Evolutionary conservation across 2,888 invertebrate genomes (phyloP).

Genomic region (Agrotis puta): DNA sequence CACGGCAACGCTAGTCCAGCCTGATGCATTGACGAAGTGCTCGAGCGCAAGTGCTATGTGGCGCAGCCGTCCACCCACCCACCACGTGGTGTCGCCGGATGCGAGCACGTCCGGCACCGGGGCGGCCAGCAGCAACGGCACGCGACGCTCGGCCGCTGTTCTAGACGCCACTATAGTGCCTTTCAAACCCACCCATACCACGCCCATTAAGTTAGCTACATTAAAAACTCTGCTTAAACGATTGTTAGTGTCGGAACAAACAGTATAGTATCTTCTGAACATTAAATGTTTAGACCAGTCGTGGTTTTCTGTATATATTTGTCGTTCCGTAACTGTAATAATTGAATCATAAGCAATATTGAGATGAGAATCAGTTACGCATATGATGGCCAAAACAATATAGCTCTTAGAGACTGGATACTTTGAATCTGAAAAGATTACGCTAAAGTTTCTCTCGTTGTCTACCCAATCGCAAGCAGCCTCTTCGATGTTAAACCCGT

Average conservation of each 20-base stretch:
- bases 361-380: conserved; percentile 52
- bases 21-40: neutral
- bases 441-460: neutral
- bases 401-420: neutral
- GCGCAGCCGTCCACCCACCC: conserved; percentile 40
- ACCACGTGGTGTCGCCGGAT: conserved; percentile 3
- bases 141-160: conserved; percentile 11
- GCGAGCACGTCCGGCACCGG: conserved; percentile 22
- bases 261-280: rapidly evolving
- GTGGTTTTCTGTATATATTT: neutral
- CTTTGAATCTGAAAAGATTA: too few species aligned
- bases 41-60: conserved; percentile 32
- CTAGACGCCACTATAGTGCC: conserved; percentile 26
- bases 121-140: conserved; percentile 60
- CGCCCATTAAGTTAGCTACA: neutral
- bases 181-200: conserved; percentile 28
- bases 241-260: conserved; percentile 16
- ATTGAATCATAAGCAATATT: neutral
- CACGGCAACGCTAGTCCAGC: conserved; percentile 22
- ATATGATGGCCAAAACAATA: conserved; percentile 44
- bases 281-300: neutral
- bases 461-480: conserved; percentile 24
- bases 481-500: conserved; percentile 12
- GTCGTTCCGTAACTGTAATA: neutral
- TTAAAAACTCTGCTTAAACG: neutral